Evolutionary conservation across 2,113 vertebrate genomes (phyloP), one percentile per base, ranked within the genome.

Genomic region (Furnarius figulus): DNA sequence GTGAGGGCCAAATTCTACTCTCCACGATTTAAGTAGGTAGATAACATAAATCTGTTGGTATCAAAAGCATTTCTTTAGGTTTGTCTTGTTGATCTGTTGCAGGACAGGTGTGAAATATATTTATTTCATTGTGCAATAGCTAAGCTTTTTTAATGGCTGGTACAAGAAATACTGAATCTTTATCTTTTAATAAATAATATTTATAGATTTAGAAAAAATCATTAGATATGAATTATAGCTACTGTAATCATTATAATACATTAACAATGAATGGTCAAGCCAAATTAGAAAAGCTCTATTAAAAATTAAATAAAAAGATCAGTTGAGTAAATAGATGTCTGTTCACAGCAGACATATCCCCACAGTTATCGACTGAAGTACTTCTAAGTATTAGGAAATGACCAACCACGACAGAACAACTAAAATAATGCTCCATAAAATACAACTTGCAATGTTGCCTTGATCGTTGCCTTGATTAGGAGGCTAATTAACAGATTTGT

Each of bases 221-320:
- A 73, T 95, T 96, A 96, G 47, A 50, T 89, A 72, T 96, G 82
- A 97, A 95, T 92, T 97, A 95, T 77, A 95, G 81, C 66, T 95
- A 93, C 93, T 92, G 58, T 88, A 93, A 96, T 97, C 4, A 89
- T 91, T 96, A 70, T 86, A 97, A 97, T 95, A 95, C 96, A 97
- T 93, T 95, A 97, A 94, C 86, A 86, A 96, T 44, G 89, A 95
- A 83, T 95, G 89, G 71, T 94, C 92, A 96, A 73, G 95, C 86
- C 73, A 92, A 95, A 97, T 97, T 90, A 95, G 77, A 87, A 96
- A 93, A 71, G 74, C 85, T 91, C 52, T 89, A 94, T 97, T 95
- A 93, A 97, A 97, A 96, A 90, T 82, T 96, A 95, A 95, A 78
- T 93, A 92, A 96, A 88, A 91, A 85, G 85, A 93, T 78, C 79